Conservation (phyloP, 2,113 vertebrate genomes). For the Regulus satrapa region DNA sequence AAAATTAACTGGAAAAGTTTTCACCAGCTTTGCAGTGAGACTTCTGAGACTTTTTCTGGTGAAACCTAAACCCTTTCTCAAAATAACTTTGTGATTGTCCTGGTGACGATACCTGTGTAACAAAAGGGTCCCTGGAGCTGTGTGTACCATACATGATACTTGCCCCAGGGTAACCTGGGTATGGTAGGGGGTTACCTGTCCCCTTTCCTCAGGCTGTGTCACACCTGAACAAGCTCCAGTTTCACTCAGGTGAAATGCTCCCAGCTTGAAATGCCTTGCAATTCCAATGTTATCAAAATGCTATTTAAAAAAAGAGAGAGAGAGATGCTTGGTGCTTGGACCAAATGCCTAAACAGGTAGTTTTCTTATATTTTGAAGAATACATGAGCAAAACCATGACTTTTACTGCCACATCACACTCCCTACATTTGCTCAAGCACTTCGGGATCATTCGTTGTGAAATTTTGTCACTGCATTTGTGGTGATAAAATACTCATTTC, state of each 20-base stretch:
- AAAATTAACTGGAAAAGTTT: not conserved
- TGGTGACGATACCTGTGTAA: not conserved
- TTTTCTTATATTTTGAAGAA: not conserved
- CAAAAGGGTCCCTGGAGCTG: not conserved
- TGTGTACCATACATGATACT: accelerated
- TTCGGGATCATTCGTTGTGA: not conserved
- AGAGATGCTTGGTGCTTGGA: not conserved
- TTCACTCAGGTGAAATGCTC: not conserved
- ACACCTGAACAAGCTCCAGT: not conserved
- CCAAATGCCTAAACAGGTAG: not conserved
- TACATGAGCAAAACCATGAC: accelerated
- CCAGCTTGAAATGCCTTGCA: not conserved
- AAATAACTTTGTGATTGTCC: not conserved
- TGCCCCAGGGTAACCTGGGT: not conserved
- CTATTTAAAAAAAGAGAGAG: not conserved
- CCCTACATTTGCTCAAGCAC: not conserved
- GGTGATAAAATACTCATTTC: not conserved
- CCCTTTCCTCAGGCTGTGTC: not conserved
- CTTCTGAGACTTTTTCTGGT: not conserved
- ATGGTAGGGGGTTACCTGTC: not conserved
- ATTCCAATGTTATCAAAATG: not conserved
- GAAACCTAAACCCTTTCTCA: not conserved
- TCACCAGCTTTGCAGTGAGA: not conserved
- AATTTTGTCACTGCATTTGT: not conserved
- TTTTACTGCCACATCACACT: not conserved